These are phyloP conservation scores for Apotomis betuletana DNA, from an alignment of 2,888 invertebrate species.

Conservation along the genomic window DNA sequence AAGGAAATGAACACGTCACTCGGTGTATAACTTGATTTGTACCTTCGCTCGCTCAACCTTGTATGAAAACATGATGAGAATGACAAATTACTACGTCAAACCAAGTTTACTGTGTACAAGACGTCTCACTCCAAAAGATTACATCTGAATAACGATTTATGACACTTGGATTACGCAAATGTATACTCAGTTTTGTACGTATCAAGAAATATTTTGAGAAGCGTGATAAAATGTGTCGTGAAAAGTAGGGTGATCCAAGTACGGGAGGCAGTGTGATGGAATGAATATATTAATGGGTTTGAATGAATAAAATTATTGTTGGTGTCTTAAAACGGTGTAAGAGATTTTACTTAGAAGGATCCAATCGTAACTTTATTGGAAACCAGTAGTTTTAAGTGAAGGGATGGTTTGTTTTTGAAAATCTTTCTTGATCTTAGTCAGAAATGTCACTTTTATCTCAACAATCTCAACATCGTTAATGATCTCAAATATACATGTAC, in stretches of 20 bases:
- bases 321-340: not conserved
- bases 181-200: not conserved
- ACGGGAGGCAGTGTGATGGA: constrained; percentile 31
- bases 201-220: not conserved
- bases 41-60: constrained; percentile 19
- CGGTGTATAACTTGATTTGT: constrained; percentile 14
- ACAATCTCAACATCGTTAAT: no score
- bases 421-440: no score
- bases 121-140: constrained; percentile 30
- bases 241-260: constrained; percentile 17
- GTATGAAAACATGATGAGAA: not conserved
- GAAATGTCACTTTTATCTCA: no score
- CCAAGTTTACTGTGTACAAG: constrained; percentile 34
- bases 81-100: constrained; percentile 34
- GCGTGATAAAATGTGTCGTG: not conserved
- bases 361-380: not conserved
- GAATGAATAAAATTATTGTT: constrained; percentile 31
- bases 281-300: constrained; percentile 33
- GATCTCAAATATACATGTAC: no score
- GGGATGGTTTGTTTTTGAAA: no score
- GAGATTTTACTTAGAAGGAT: constrained; percentile 10
- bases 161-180: constrained; percentile 9
- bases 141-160: constrained; percentile 21
- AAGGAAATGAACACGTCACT: constrained; percentile 35
- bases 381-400: no score